Percentiles rank a stretch among this genome's conserved stretches.
Conservation (phyloP, 1,140 invertebrate species). For the Leptopilina clavipes region DNA sequence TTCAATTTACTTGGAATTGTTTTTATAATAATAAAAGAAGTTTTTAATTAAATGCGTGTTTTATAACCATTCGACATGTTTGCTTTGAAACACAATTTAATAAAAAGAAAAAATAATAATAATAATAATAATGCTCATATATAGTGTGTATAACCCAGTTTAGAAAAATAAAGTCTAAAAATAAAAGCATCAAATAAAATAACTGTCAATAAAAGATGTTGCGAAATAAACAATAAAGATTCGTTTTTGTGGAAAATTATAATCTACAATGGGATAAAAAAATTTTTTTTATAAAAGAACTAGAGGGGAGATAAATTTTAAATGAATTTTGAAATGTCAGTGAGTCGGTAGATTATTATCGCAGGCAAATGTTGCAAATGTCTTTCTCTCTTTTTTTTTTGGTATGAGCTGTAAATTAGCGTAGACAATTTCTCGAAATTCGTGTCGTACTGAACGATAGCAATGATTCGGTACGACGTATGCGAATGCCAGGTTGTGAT, state of each 20-base stretch:
- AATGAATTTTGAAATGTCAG: not conserved
- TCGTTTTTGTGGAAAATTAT: too few relatives aligned
- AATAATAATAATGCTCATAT: too few relatives aligned
- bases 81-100: too few relatives aligned
- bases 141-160: too few relatives aligned
- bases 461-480: slow-evolving; percentile 36
- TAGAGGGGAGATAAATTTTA: not conserved
- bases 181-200: not conserved
- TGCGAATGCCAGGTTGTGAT: slow-evolving; percentile 51
- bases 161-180: too few relatives aligned
- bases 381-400: not conserved
- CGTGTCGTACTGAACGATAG: not conserved
- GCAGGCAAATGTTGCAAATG: not conserved
- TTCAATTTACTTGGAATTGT: too few relatives aligned
- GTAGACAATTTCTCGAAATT: slow-evolving; percentile 28
- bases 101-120: too few relatives aligned
- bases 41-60: too few relatives aligned
- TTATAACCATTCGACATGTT: too few relatives aligned
- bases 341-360: not conserved
- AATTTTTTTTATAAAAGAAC: not conserved
- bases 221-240: not conserved
- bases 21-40: not conserved
- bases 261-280: not conserved
- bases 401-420: not conserved
- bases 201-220: not conserved